Percentiles rank a stretch among this genome's conserved stretches.
These are phyloP conservation scores for Sacculina carcini DNA, from an alignment of 2,888 invertebrate species.

Conservation along the genomic window DNA sequence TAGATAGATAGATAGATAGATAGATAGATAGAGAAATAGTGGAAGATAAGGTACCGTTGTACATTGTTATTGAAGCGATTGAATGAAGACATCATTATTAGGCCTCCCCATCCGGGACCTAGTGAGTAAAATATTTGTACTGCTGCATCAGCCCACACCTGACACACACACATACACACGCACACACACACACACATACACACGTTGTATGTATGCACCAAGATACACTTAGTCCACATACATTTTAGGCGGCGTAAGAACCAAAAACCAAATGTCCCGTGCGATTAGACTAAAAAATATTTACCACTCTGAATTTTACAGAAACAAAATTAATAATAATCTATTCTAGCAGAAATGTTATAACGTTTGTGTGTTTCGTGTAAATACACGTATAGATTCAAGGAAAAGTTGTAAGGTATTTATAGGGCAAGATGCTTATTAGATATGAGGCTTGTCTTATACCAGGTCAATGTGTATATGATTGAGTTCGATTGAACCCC, in stretches of 20 bases:
- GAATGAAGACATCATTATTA: conserved; percentile 60
- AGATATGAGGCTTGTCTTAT: conserved; percentile 3
- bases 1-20: not conserved
- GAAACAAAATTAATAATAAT: no score
- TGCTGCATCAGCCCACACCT: conserved; percentile 80
- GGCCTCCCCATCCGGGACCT: conserved; percentile 62
- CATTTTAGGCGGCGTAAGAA: no score
- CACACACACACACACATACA: no score
- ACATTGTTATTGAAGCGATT: conserved; percentile 48
- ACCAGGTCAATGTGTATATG: no score
- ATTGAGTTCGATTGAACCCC: no score
- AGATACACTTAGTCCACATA: no score
- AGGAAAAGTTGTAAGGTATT: not conserved
- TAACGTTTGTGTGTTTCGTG: no score
- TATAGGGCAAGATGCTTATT: not conserved
- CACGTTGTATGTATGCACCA: no score
- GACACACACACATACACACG: conserved; percentile 9
- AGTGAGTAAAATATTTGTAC: conserved; percentile 78
- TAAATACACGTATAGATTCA: not conserved
- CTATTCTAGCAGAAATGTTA: no score
- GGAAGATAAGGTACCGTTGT: conserved; percentile 25
- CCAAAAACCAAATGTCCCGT: no score
- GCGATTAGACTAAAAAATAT: no score
- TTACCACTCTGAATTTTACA: no score
- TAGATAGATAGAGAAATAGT: not conserved